phyloP scores from a whole-genome alignment of 2,888 invertebrate species.

The Philereme vetulata region DNA sequence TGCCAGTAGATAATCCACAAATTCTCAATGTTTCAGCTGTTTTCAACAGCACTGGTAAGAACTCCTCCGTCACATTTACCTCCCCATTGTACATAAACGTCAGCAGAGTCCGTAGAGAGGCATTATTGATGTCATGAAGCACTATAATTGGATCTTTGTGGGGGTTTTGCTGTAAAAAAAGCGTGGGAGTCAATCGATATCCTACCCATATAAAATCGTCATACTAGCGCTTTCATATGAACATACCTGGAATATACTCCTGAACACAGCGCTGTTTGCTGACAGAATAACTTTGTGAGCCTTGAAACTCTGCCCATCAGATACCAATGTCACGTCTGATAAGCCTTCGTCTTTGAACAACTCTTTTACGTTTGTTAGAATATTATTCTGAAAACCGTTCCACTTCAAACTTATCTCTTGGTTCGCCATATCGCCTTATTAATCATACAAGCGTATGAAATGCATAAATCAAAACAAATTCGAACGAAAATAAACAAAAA shows the following conservation, averaged over 20 bases:
- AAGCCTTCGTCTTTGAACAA: slow-evolving; percentile 86
- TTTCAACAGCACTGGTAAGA: slow-evolving; percentile 86
- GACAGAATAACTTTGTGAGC: slow-evolving; percentile 88
- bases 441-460: slow-evolving; percentile 41
- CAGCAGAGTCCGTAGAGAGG: slow-evolving; percentile 85
- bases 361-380: slow-evolving; percentile 85
- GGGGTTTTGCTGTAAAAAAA: slow-evolving; percentile 86
- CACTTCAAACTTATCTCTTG: slow-evolving; percentile 88
- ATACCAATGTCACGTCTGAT: slow-evolving; percentile 87
- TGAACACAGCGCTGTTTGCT: slow-evolving; percentile 87
- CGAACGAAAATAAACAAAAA: slow-evolving; percentile 45
- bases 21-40: slow-evolving; percentile 88
- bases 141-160: slow-evolving; percentile 90
- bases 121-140: slow-evolving; percentile 87
- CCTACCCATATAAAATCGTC: slow-evolving; percentile 24
- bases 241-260: slow-evolving; percentile 85
- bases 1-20: slow-evolving; percentile 86
- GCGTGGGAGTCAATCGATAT: slow-evolving; percentile 66
- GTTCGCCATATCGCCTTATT: slow-evolving; percentile 62
- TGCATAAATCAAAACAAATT: slow-evolving; percentile 41
- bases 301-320: slow-evolving; percentile 86
- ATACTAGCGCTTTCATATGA: slow-evolving; percentile 4
- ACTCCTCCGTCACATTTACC: slow-evolving; percentile 88
- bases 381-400: slow-evolving; percentile 87
- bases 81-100: slow-evolving; percentile 90